phyloP scores from a whole-genome alignment of 2,797 vertebrate species.

The Tenualosa ilisha region DNA sequence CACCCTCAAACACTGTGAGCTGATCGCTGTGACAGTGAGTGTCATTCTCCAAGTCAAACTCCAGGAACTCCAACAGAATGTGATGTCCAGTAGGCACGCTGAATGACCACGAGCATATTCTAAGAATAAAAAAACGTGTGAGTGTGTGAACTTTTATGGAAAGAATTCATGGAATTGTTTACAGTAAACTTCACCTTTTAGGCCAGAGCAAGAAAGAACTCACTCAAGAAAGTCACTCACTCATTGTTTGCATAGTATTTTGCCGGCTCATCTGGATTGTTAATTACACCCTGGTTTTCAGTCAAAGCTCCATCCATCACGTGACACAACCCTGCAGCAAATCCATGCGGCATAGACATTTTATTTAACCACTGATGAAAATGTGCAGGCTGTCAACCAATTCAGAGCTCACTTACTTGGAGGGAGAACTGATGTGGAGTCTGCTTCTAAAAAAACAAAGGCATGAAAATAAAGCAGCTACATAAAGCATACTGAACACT shows the following conservation, averaged over 20 bases:
- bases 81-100: constrained; percentile 62
- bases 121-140: constrained; percentile 48
- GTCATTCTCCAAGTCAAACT: constrained; percentile 77
- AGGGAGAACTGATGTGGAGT: background rate
- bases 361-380: background rate
- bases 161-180: background rate
- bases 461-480: background rate
- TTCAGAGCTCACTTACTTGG: background rate
- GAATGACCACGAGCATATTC: constrained; percentile 79
- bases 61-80: constrained; percentile 72
- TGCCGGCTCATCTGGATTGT: constrained; percentile 67
- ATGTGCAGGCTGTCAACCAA: background rate
- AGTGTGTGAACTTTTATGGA: background rate
- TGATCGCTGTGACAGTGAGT: constrained; percentile 67
- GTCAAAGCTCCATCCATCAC: constrained; percentile 62
- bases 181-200: background rate
- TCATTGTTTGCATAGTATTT: constrained; percentile 75
- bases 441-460: background rate
- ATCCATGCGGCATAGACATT: background rate
- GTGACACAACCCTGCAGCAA: background rate
- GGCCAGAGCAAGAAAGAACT: background rate
- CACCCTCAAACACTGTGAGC: constrained; percentile 61
- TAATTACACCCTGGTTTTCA: constrained; percentile 67
- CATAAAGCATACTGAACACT: background rate
- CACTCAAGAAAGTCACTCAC: constrained; percentile 74